These are phyloP conservation scores for Bradysia coprophila DNA, from an alignment of 1,140 invertebrate species.

Conservation along the genomic window DNA sequence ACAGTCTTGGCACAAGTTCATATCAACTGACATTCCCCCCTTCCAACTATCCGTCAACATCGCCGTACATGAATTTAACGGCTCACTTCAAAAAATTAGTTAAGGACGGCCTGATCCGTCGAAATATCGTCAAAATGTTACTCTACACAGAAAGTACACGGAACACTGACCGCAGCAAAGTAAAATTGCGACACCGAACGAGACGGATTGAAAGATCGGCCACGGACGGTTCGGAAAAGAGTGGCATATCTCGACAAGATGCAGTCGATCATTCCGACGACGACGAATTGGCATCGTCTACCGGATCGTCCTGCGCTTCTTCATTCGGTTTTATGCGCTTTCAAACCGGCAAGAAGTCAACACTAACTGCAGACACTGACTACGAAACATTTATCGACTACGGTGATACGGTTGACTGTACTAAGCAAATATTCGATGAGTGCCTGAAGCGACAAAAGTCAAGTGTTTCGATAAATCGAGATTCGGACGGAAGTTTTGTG, in stretches of 20 bases:
- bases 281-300: conserved; percentile 8
- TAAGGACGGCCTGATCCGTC: conserved; percentile 44
- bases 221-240: conserved; percentile 15
- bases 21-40: conserved; percentile 38
- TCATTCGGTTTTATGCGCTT: conserved; percentile 43
- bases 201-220: conserved; percentile 28
- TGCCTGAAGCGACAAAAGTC: not conserved
- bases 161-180: conserved; percentile 24
- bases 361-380: conserved; percentile 11
- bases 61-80: conserved; percentile 49
- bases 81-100: conserved; percentile 54
- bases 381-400: conserved; percentile 30
- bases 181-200: conserved; percentile 28
- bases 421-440: not conserved
- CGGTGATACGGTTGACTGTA: conserved; percentile 7
- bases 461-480: not conserved
- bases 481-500: not conserved
- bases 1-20: conserved; percentile 25
- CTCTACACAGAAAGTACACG: conserved; percentile 37
- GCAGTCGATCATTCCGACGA: conserved; percentile 28
- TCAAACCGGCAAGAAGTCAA: conserved; percentile 27
- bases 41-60: conserved; percentile 38
- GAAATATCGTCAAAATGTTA: conserved; percentile 49
- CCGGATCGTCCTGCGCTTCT: conserved; percentile 30
- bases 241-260: conserved; percentile 30